phyloP scores from a whole-genome alignment of 2,113 vertebrate species.

The Silurus meridionalis region DNA sequence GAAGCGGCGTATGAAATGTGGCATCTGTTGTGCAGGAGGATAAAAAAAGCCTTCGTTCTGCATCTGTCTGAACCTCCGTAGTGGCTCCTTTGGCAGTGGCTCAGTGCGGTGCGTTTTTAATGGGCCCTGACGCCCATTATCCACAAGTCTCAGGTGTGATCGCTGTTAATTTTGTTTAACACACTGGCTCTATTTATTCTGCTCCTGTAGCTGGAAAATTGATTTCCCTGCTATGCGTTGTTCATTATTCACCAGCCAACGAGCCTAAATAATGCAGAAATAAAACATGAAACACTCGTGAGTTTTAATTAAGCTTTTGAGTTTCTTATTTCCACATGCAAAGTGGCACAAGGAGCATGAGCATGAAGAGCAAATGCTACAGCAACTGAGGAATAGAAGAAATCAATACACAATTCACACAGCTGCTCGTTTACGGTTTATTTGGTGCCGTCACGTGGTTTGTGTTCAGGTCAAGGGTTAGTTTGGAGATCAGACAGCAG shows the following conservation, averaged over 20 bases:
- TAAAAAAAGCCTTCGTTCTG: conserved; percentile 2
- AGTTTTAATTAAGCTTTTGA: conserved; percentile 76
- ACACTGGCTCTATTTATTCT: conserved; percentile 79
- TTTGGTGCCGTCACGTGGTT: background rate
- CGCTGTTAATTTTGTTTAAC: conserved; percentile 69
- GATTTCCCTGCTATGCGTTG: conserved; percentile 75
- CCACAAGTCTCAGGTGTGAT: conserved; percentile 61
- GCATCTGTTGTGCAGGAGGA: conserved; percentile 12
- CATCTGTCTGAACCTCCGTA: conserved; percentile 1
- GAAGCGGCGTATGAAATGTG: conserved; percentile 7
- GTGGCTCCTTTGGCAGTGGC: conserved; percentile 42
- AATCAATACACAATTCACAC: conserved; percentile 11
- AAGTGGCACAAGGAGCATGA: conserved; percentile 25
- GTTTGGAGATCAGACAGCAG: background rate
- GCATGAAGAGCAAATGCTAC: background rate
- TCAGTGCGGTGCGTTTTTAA: conserved; percentile 57
- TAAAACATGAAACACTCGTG: conserved; percentile 71
- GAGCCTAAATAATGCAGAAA: conserved; percentile 69
- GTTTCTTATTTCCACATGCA: conserved; percentile 57
- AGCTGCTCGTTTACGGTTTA: background rate
- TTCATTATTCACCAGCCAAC: conserved; percentile 72
- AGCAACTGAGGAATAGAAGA: background rate
- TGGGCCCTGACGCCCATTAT: conserved; percentile 56
- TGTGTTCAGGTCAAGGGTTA: background rate
- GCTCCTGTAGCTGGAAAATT: conserved; percentile 82